These are phyloP conservation scores for Protophormia terraenovae DNA, from an alignment of 2,888 invertebrate genomes.

Conservation along the genomic window DNA sequence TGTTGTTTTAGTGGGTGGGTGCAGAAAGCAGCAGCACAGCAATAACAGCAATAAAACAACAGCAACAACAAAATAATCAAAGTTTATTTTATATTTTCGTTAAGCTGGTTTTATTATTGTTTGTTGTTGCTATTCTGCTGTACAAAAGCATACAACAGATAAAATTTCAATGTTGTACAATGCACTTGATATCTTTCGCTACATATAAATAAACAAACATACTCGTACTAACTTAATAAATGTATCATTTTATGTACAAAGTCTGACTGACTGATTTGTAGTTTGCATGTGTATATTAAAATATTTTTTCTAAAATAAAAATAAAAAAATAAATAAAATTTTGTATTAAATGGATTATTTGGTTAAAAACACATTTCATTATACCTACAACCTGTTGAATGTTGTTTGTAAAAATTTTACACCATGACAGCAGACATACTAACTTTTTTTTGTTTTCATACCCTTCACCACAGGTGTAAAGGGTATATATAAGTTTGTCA, in stretches of 20 bases:
- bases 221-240: background rate
- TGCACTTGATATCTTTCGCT: constrained; percentile 41
- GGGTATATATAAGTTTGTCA: too few species aligned
- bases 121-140: constrained; percentile 7
- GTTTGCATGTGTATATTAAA: background rate
- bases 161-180: constrained; percentile 63
- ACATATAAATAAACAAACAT: background rate
- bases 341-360: constrained; percentile 34
- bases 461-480: too few species aligned
- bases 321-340: background rate
- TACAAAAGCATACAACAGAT: constrained; percentile 9
- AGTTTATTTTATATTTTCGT: constrained; percentile 19
- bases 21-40: constrained; percentile 6
- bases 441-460: too few species aligned
- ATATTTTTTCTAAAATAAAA: background rate
- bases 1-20: constrained; percentile 55
- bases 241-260: constrained; percentile 15
- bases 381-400: constrained; percentile 52
- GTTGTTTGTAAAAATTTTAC: constrained; percentile 29
- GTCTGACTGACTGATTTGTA: constrained; percentile 16
- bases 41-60: background rate
- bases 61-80: constrained; percentile 5
- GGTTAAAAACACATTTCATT: background rate
- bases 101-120: background rate
- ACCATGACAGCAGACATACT: constrained; percentile 19